Conservation (phyloP, 1,140 invertebrate genomes). For the Tetramorium simillimum region DNA sequence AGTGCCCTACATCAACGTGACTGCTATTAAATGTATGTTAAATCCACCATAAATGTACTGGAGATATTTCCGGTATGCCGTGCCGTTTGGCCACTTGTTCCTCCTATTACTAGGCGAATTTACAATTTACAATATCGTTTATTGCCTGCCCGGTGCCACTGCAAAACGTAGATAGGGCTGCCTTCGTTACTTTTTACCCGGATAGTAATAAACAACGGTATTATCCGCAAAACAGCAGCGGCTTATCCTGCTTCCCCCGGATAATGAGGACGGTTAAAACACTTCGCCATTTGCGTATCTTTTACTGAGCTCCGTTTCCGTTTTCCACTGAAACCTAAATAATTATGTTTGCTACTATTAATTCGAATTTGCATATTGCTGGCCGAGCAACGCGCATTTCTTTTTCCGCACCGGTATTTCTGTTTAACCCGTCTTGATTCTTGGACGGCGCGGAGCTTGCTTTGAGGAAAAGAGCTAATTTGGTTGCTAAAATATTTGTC, state of each 20-base stretch:
- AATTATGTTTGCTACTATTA: background rate
- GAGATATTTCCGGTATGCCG: background rate
- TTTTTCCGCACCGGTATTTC: background rate
- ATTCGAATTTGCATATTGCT: background rate
- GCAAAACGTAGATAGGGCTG: slow-evolving; percentile 36
- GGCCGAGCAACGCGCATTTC: background rate
- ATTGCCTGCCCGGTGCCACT: background rate
- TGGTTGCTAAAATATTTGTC: background rate
- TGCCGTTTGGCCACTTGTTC: background rate
- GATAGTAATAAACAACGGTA: slow-evolving; percentile 46
- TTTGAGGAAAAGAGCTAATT: background rate
- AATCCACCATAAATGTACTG: background rate
- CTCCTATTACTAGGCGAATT: slow-evolving; percentile 9
- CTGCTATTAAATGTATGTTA: background rate
- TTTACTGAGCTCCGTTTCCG: background rate
- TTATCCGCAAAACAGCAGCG: slow-evolving; percentile 43
- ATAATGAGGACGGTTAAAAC: slow-evolving; percentile 46
- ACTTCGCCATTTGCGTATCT: slow-evolving; percentile 11
- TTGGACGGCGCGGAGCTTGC: background rate
- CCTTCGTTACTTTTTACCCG: slow-evolving; percentile 40
- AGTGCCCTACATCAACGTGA: background rate
- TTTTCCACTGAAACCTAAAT: slow-evolving; percentile 20
- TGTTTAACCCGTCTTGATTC: background rate
- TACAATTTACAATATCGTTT: slow-evolving; percentile 40
- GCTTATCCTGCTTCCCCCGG: slow-evolving; percentile 14